A percentile compares a stretch with the other conserved stretches of the same genome.
Conservation (phyloP, 2,888 invertebrate genomes). For the Brachypterus glaber region DNA sequence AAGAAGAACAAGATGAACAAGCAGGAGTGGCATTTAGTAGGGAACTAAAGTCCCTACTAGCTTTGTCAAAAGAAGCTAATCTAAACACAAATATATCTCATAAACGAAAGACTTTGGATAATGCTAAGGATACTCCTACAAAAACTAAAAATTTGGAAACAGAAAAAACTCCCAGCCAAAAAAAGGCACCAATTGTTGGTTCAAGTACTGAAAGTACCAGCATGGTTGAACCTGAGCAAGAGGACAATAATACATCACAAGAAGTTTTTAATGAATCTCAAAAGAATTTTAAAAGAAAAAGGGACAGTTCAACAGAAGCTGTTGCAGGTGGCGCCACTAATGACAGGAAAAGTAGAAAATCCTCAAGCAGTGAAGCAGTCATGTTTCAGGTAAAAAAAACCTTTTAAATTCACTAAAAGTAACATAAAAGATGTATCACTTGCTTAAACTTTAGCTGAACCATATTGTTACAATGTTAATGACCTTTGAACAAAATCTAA, state of each 20-base stretch:
- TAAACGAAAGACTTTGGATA: constrained; percentile 40
- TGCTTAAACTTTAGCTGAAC: no score
- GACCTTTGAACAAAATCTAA: no score
- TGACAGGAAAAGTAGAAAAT: constrained; percentile 23
- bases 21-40: no score
- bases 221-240: constrained; percentile 22
- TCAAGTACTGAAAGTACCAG: constrained; percentile 33
- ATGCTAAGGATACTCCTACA: constrained; percentile 5
- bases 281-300: constrained; percentile 23
- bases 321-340: constrained; percentile 22
- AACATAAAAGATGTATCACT: no score
- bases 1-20: no score
- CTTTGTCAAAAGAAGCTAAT: constrained; percentile 59
- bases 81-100: constrained; percentile 45
- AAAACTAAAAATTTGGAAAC: no score
- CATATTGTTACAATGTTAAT: no score
- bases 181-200: constrained; percentile 18
- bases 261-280: constrained; percentile 10
- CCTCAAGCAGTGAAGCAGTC: constrained; percentile 19
- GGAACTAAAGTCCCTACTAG: constrained; percentile 54
- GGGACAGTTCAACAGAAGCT: constrained; percentile 22
- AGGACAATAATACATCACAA: constrained; percentile 4
- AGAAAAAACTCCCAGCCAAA: constrained; percentile 4
- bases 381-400: constrained; percentile 28
- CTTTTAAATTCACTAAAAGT: no score